phyloP scores from a whole-genome alignment of 2,888 invertebrate species.

The Mimachlamys varia region DNA sequence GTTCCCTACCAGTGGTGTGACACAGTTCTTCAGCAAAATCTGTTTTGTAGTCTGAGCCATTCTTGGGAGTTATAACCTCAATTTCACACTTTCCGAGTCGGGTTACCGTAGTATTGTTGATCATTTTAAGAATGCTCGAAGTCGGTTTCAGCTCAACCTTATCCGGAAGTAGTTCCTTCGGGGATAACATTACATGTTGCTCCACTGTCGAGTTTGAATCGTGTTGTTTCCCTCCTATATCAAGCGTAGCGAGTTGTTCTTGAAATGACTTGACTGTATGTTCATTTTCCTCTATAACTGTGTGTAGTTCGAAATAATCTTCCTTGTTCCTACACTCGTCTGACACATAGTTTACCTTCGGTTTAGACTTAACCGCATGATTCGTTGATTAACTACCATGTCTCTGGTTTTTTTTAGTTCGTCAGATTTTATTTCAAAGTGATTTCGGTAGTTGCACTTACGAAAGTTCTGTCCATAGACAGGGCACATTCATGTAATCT shows the following conservation, averaged over 20 bases:
- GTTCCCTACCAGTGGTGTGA: not conserved
- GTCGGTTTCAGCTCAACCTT: not conserved
- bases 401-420: conserved; percentile 5
- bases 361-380: not conserved
- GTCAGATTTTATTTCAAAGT: not conserved
- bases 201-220: not conserved
- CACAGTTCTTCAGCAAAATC: not conserved
- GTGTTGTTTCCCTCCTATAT: not conserved
- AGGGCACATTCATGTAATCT: not conserved
- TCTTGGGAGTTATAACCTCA: not conserved
- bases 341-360: not conserved
- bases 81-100: not conserved
- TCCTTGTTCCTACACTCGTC: not conserved
- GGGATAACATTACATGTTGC: not conserved
- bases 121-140: conserved; percentile 4
- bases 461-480: not conserved
- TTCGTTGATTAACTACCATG: not conserved
- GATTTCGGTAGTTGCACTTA: not conserved
- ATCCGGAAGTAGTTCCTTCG: not conserved
- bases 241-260: not conserved
- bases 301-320: not conserved
- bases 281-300: not conserved
- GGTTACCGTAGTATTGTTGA: not conserved
- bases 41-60: not conserved
- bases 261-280: not conserved